phyloP scores from a whole-genome alignment of 1,140 invertebrate genomes.

The Hyles vespertilio region DNA sequence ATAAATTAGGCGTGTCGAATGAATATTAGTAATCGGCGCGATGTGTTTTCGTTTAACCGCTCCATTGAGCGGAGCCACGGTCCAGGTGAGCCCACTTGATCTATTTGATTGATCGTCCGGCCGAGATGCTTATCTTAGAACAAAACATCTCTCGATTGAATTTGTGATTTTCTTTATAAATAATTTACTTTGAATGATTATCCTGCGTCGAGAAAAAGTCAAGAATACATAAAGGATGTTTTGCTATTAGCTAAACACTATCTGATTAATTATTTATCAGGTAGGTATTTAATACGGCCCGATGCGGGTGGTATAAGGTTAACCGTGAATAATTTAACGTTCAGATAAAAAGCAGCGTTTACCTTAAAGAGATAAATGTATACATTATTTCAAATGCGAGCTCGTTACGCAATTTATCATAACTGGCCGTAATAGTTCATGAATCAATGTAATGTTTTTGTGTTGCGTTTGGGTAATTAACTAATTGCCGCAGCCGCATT shows the following conservation, averaged over 20 bases:
- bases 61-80: conserved; percentile 15
- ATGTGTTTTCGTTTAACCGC: conserved; percentile 25
- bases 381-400: too few relatives aligned
- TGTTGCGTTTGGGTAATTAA: conserved; percentile 29
- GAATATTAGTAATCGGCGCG: conserved; percentile 29
- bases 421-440: too few relatives aligned
- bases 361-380: conserved; percentile 8
- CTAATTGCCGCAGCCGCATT: conserved; percentile 39
- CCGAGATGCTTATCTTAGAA: conserved; percentile 24
- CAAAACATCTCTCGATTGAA: conserved; percentile 30
- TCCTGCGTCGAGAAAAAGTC: conserved; percentile 4
- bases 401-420: too few relatives aligned
- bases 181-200: conserved; percentile 18
- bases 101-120: conserved; percentile 29
- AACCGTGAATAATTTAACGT: conserved; percentile 5
- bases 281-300: conserved; percentile 5
- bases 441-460: conserved; percentile 19
- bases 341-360: conserved; percentile 3
- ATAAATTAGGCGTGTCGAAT: conserved; percentile 19
- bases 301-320: conserved; percentile 8
- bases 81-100: conserved; percentile 21
- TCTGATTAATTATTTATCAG: conserved; percentile 10
- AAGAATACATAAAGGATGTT: conserved; percentile 1
- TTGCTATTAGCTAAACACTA: conserved; percentile 6
- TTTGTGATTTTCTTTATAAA: conserved; percentile 24